A percentile compares a stretch with the other conserved stretches of the same genome.
Conservation (phyloP, 64 coral and sea anemone genomes). For the Actinia tenebrosa region DNA sequence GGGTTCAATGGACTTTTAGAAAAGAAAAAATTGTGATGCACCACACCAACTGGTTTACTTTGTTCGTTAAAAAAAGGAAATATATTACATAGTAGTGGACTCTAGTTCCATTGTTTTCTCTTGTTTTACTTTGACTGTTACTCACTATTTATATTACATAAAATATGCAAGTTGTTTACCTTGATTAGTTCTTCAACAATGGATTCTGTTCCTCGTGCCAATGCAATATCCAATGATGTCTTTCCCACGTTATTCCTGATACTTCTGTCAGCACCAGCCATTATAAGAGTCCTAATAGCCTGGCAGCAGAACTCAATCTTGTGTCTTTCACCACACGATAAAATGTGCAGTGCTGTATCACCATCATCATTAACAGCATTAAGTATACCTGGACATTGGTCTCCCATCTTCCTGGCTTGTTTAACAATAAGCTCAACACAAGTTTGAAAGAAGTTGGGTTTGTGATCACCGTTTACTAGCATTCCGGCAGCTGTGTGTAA, state of each 20-base stretch:
- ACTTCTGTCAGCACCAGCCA: conserved; percentile 89
- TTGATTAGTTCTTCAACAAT: conserved; percentile 92
- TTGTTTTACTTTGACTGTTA: too few species aligned
- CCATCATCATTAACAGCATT: conserved; percentile 94
- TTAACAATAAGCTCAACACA: conserved; percentile 87
- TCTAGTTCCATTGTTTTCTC: too few species aligned
- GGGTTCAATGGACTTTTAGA: too few species aligned
- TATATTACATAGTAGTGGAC: too few species aligned
- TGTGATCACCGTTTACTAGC: conserved; percentile 91
- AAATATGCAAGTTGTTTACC: conserved; percentile 28
- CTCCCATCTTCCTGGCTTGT: conserved; percentile 78
- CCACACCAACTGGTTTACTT: too few species aligned
- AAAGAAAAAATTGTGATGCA: too few species aligned
- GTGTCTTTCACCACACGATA: conserved; percentile 84
- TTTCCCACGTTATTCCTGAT: conserved; percentile 94
- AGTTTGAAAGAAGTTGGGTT: conserved; percentile 80
- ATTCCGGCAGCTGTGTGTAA: conserved; percentile 88
- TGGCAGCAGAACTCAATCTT: conserved; percentile 78
- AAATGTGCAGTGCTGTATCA: conserved; percentile 81
- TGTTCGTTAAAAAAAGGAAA: too few species aligned
- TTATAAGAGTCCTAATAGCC: conserved; percentile 75
- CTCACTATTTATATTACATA: neutral
- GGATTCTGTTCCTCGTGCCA: conserved; percentile 70
- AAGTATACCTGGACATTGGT: conserved; percentile 58
- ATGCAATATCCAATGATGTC: conserved; percentile 90